A percentile compares a stretch with the other conserved stretches of the same genome.
phyloP scores from a whole-genome alignment of 2,113 vertebrate genomes.

The Camelus bactrianus region DNA sequence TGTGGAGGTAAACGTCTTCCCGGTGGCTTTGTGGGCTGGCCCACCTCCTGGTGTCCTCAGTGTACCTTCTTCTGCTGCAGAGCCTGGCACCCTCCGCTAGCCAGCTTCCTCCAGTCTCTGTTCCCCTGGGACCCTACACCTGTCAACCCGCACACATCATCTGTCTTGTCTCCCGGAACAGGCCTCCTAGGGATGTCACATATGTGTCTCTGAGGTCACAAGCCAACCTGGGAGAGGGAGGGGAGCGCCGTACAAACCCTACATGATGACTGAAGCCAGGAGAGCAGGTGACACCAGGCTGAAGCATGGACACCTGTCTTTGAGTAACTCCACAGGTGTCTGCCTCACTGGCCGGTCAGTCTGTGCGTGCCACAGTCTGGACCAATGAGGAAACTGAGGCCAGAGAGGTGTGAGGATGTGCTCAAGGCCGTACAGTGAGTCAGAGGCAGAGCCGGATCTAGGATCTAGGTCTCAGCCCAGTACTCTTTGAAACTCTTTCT shows the following conservation, averaged over 20 bases:
- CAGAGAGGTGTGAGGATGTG: background rate
- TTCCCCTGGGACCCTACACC: background rate
- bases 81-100: background rate
- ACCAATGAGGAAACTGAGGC: background rate
- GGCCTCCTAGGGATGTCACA: background rate
- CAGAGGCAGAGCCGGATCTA: background rate
- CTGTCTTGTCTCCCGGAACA: background rate
- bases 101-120: background rate
- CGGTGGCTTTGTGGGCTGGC: background rate
- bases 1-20: slow-evolving; percentile 64
- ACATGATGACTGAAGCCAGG: background rate
- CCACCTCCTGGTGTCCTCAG: background rate
- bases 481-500: background rate
- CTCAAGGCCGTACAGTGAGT: background rate
- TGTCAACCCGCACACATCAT: background rate
- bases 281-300: background rate
- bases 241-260: background rate
- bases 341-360: background rate
- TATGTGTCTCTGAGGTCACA: background rate
- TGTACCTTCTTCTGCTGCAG: background rate
- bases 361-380: background rate
- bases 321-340: background rate
- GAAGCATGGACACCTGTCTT: background rate
- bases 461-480: background rate
- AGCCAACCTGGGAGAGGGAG: background rate